A percentile compares a stretch with the other conserved stretches of the same genome.
Evolutionary conservation across 2,888 invertebrate species (phyloP).

Genomic region (Sinohyriopsis cumingii): DNA sequence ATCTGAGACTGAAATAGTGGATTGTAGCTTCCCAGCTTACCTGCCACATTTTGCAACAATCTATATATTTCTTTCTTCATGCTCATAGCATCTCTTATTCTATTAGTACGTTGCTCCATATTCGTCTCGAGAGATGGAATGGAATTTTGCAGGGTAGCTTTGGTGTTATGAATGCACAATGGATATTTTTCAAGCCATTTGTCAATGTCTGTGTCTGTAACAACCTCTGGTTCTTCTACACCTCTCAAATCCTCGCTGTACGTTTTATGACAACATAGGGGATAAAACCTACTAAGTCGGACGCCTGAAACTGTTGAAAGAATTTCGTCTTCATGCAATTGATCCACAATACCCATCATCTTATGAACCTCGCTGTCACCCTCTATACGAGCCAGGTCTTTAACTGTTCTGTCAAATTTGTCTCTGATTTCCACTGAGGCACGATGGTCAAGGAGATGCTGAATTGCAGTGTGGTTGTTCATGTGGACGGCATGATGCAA

Average conservation of each 20-base stretch:
- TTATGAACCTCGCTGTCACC: constrained; percentile 5
- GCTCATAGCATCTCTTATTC: constrained; percentile 1
- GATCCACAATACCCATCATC: not conserved
- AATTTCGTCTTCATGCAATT: not conserved
- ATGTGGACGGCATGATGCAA: constrained; percentile 15
- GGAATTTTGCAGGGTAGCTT: constrained; percentile 10
- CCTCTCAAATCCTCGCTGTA: constrained; percentile 1
- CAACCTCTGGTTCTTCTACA: constrained; percentile 10
- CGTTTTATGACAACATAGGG: constrained; percentile 12
- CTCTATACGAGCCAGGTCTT: constrained; percentile 6
- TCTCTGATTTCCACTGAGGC: constrained; percentile 9
- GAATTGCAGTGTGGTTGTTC: constrained; percentile 11
- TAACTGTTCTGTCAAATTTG: constrained; percentile 10
- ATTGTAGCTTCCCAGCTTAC: not conserved
- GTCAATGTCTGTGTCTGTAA: constrained; percentile 4
- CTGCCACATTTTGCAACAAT: not conserved
- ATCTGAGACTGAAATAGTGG: constrained; percentile 11
- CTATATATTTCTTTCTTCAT: constrained; percentile 6
- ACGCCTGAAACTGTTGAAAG: constrained; percentile 4
- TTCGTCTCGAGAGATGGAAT: constrained; percentile 9
- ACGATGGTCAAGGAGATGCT: not conserved
- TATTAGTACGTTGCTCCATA: not conserved
- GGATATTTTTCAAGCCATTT: constrained; percentile 11
- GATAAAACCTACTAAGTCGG: constrained; percentile 13
- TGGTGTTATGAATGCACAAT: constrained; percentile 15